Conservation (phyloP, 2,797 vertebrate genomes). For the Melanotaenia trifasciata region DNA sequence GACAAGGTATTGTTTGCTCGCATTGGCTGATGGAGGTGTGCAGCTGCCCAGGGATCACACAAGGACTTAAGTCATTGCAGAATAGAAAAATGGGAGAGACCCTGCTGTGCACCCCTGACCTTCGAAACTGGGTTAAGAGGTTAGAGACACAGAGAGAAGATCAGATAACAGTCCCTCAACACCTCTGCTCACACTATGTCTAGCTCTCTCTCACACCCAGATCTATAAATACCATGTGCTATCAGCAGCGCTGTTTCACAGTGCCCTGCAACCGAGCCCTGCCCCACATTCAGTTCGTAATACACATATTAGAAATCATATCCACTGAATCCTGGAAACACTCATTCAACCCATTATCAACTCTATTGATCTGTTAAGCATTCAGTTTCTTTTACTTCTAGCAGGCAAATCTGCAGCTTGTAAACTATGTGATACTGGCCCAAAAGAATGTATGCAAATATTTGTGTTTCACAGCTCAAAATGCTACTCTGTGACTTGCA, state of each 20-base stretch:
- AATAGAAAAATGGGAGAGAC: slow-evolving; percentile 25
- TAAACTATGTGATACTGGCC: not conserved
- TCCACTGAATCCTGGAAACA: slow-evolving; percentile 23
- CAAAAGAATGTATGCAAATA: slow-evolving; percentile 6
- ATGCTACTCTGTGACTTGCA: not conserved
- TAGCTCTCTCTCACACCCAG: slow-evolving; percentile 41
- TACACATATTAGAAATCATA: slow-evolving; percentile 32
- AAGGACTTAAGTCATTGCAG: slow-evolving; percentile 7
- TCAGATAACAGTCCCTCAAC: slow-evolving; percentile 69
- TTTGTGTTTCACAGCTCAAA: slow-evolving; percentile 3
- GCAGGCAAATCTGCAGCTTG: not conserved
- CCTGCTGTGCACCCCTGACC: slow-evolving; percentile 59
- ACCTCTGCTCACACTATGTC: slow-evolving; percentile 47
- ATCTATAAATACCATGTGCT: slow-evolving; percentile 74
- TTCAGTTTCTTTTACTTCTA: slow-evolving; percentile 10
- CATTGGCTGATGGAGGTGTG: slow-evolving; percentile 21
- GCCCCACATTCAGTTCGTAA: slow-evolving; percentile 70
- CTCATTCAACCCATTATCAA: slow-evolving; percentile 2
- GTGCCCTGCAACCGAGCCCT: slow-evolving; percentile 55
- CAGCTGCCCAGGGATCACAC: slow-evolving; percentile 55
- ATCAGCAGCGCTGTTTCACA: slow-evolving; percentile 66
- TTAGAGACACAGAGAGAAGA: slow-evolving; percentile 72
- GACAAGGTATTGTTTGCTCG: slow-evolving; percentile 50
- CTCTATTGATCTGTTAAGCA: slow-evolving; percentile 12
- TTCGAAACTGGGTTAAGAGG: slow-evolving; percentile 80